Evolutionary conservation across 1,140 invertebrate species (phyloP).

Genomic region (Drosophila aff.): DNA sequence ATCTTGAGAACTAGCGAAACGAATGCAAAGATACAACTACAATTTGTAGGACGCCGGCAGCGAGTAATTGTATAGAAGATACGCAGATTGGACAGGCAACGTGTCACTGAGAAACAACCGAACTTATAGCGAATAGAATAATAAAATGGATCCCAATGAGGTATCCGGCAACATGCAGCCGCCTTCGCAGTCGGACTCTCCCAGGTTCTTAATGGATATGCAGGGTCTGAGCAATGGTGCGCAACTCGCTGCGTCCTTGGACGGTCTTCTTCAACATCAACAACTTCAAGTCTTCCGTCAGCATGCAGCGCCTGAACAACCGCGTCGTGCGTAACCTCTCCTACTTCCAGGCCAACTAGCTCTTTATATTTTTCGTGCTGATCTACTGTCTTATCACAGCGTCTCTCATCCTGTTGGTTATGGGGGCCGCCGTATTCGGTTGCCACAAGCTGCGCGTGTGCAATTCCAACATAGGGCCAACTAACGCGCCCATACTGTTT

Average conservation of each 20-base stretch:
- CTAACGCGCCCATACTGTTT: constrained; percentile 92
- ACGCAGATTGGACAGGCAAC: background rate
- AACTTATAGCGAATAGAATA: background rate
- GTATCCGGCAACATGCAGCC: constrained; percentile 77
- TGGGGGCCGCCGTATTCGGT: constrained; percentile 88
- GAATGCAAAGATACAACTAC: constrained; percentile 17
- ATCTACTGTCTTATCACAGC: constrained; percentile 92
- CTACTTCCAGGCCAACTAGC: constrained; percentile 93
- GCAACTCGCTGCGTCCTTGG: constrained; percentile 85
- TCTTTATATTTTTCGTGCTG: constrained; percentile 91
- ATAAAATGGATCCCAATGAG: constrained; percentile 13
- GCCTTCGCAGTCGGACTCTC: constrained; percentile 20
- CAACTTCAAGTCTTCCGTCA: constrained; percentile 88
- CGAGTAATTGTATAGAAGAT: background rate
- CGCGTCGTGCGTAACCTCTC: constrained; percentile 90
- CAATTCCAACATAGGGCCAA: constrained; percentile 87
- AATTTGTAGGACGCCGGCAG: constrained; percentile 10
- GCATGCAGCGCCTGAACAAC: constrained; percentile 87
- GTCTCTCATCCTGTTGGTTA: constrained; percentile 89
- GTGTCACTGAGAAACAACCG: constrained; percentile 2
- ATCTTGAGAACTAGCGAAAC: constrained; percentile 6
- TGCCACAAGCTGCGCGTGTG: constrained; percentile 91
- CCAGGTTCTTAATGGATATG: constrained; percentile 49
- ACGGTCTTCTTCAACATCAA: too few species aligned
- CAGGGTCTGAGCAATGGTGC: constrained; percentile 56